phyloP scores from a whole-genome alignment of 1,140 invertebrate genomes.

The Bombus impatiens region DNA sequence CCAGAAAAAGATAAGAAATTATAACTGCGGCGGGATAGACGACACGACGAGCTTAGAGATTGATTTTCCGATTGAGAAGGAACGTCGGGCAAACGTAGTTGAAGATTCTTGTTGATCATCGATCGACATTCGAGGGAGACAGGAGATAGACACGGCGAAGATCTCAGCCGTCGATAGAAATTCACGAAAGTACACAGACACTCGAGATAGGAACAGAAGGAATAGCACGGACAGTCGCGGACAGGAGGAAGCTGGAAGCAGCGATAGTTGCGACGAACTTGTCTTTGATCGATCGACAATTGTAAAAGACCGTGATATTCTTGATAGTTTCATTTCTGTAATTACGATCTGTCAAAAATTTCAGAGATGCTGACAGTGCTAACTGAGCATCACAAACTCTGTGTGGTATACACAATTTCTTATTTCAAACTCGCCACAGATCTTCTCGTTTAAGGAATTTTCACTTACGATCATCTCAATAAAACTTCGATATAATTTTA shows the following conservation, averaged over 20 bases:
- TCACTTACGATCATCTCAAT: neutral
- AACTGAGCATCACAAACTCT: too few relatives aligned
- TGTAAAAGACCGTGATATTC: neutral
- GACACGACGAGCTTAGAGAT: neutral
- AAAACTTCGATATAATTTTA: neutral
- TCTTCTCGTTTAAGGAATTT: neutral
- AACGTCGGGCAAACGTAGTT: neutral
- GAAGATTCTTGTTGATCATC: neutral
- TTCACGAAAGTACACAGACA: slow-evolving; percentile 32
- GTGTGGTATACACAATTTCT: neutral
- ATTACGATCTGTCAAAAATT: neutral
- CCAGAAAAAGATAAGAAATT: neutral
- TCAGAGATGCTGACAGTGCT: neutral
- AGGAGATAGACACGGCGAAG: slow-evolving; percentile 7
- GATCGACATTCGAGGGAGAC: slow-evolving; percentile 3
- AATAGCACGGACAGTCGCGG: slow-evolving; percentile 23
- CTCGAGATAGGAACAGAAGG: slow-evolving; percentile 46
- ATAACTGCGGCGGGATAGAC: neutral
- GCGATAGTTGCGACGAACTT: neutral
- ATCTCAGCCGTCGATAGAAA: slow-evolving; percentile 36
- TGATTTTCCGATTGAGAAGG: neutral
- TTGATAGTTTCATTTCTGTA: neutral
- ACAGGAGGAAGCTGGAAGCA: slow-evolving; percentile 3
- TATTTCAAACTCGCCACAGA: neutral
- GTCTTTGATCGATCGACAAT: neutral